Base-by-base conservation (phyloP, 2,888 invertebrate species). In the Ecliptopera silaceata region DNA sequence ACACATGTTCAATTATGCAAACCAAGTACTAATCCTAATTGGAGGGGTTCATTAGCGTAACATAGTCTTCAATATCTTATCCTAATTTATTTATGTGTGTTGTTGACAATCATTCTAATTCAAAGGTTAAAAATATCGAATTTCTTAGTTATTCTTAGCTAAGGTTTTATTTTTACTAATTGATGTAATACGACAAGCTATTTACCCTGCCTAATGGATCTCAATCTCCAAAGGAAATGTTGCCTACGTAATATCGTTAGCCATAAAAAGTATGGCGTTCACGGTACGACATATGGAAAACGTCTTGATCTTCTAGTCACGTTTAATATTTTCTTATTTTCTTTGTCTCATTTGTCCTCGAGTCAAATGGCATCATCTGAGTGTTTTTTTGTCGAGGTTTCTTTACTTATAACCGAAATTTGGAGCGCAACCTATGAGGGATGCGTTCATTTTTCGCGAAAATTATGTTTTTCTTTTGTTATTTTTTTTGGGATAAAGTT, bases 271-370 rank as follows among this genome's bases (percentile, higher is more conserved):
- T 53, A 50, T 36, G 55, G 79, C 77, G 80, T 80, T 80, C 77
- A 81, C 79, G 77, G 79, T 80, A 75, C 75, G 74, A 68, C 74
- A 72, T 77, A 74, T 85, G 82, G 81, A 80, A 81, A 85, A 70
- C 70, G 67, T 77, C 79, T 85, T 82, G 72, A 77, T 74, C 84
- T 86, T 86, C 86, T 47, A 79, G 88, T 88, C 89, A 90, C 89
- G 90, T 89, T 82, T 84, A 86, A 87, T 88, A 88, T 89, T 89
- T 89, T 89, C 89, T 88, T 89, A 88, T 89, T 88, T 87, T 81
- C 80, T 88, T 84, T 82, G 86, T 83, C 82, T 88, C 88, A 88
- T 90, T 88, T 87, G 86, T 87, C 81, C 83, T 76, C 82, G 73
- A 83, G 73, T 78, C 82, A 76, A 77, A 86, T 84, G 78, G 80